Base-by-base conservation (phyloP, 2,797 vertebrate genomes). In the Labeo calbasu region DNA sequence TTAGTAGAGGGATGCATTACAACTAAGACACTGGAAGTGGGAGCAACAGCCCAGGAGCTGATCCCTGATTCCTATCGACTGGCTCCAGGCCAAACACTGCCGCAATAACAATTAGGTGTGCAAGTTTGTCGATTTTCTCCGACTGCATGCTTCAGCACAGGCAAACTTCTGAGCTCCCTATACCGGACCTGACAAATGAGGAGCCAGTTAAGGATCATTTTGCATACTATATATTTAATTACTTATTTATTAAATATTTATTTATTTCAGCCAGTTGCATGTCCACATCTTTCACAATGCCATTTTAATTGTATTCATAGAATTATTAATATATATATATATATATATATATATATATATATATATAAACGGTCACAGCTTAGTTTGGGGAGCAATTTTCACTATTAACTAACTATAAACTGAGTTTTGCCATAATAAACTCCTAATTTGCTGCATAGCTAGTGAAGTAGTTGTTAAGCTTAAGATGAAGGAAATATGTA, bases 1-100 rank as follows among this genome's bases (percentile, higher is more conserved):
- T 93, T 94, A 95, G 96, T 97, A 96, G 97, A 97, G 95, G 94
- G 96, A 95, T 90, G 95, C 94, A 96, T 98, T 97, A 97, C 96
- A 96, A 95, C 94, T 96, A 96, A 94, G 94, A 95, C 92, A 91
- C 93, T 93, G 88, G 89, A 91, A 95, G 93, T 93, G 96, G 93
- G 89, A 80, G 94, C 94, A 86, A 85, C 91, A 88, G 89, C 93
- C 89, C 92, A 90, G 88, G 84, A 86, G 91, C 91, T 92, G 93
- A 91, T 85, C 92, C 91, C 93, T 94, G 93, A 94, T 91, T 95
- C 91, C 94, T 97, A 97, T 98, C 91, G 96, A 98, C 96, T 94
- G 91, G 89, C 93, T 93, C 91, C 84, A 91, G 91, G 94, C 90
- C 92, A 95, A 95, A 92, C 90, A 79, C 88, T 90, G 92, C 92